These are phyloP conservation scores for Choristoneura fumiferana DNA, from an alignment of 1,140 invertebrate genomes.

Conservation along the genomic window DNA sequence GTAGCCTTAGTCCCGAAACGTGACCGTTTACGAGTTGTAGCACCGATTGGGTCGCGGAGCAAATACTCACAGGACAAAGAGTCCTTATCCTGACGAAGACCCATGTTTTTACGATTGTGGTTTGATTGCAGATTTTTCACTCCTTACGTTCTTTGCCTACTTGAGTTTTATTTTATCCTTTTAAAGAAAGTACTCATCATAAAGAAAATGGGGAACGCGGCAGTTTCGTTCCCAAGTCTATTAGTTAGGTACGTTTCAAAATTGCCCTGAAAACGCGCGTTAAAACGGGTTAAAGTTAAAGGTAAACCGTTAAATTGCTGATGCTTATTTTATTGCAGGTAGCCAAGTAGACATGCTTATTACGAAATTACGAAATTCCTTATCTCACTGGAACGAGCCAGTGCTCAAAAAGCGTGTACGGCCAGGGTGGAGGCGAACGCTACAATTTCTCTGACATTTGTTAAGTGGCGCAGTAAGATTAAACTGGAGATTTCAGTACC, in stretches of 20 bases:
- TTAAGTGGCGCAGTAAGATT: neutral
- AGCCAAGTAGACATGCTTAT: neutral
- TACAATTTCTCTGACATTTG: slow-evolving; percentile 11
- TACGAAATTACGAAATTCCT: slow-evolving; percentile 2
- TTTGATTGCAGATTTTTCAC: too few species aligned
- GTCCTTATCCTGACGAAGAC: neutral
- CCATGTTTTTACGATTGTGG: too few species aligned
- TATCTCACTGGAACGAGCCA: slow-evolving; percentile 4
- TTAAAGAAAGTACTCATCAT: neutral
- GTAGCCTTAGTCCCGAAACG: neutral
- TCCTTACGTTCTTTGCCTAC: too few species aligned
- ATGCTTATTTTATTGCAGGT: slow-evolving; percentile 8
- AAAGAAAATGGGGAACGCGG: too few species aligned
- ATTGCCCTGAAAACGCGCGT: too few species aligned
- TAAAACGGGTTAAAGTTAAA: too few species aligned
- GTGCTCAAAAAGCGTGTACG: slow-evolving; percentile 13
- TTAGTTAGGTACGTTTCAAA: too few species aligned
- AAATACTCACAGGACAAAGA: slow-evolving; percentile 4
- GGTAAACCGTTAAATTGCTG: neutral
- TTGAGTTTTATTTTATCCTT: too few species aligned
- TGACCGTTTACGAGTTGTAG: neutral
- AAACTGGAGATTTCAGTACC: slow-evolving; percentile 6
- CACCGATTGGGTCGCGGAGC: neutral
- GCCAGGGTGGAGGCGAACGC: slow-evolving; percentile 1
- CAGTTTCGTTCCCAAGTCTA: too few species aligned